phyloP scores from a whole-genome alignment of 2,113 vertebrate genomes.

The Acrocephalus kingi region DNA sequence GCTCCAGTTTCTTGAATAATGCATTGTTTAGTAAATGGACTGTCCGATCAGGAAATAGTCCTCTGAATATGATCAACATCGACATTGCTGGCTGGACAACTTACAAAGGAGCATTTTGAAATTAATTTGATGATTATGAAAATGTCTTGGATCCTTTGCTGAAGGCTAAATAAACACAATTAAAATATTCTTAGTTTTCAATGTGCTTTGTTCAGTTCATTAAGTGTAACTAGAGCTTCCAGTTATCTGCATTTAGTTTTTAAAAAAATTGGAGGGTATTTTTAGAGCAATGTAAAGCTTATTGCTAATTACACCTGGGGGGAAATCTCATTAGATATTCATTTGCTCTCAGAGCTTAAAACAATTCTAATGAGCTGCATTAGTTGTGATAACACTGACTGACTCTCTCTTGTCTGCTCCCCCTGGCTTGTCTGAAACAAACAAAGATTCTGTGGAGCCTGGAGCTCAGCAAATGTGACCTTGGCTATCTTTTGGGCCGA shows the following conservation, averaged over 20 bases:
- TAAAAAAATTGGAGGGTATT: conserved; percentile 59
- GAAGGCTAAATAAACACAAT: conserved; percentile 75
- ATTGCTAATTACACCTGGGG: conserved; percentile 75
- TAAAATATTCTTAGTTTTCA: conserved; percentile 72
- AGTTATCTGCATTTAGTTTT: conserved; percentile 63
- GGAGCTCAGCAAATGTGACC: conserved; percentile 16
- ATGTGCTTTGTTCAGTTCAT: conserved; percentile 72
- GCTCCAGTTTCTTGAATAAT: conserved; percentile 22
- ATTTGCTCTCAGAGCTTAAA: conserved; percentile 73
- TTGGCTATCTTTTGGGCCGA: neutral
- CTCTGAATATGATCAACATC: neutral
- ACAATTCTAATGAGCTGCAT: conserved; percentile 72
- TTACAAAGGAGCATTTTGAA: conserved; percentile 49
- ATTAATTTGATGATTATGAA: conserved; percentile 68
- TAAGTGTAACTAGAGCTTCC: conserved; percentile 69
- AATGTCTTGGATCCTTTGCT: conserved; percentile 67
- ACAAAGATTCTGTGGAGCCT: conserved; percentile 4
- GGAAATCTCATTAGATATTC: conserved; percentile 74
- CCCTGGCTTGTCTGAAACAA: conserved; percentile 40
- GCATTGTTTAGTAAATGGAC: neutral
- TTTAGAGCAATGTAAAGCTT: conserved; percentile 71
- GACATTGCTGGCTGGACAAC: conserved; percentile 44
- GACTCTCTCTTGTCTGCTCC: conserved; percentile 47
- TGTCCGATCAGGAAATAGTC: neutral
- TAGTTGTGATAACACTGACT: conserved; percentile 65